Evolutionary conservation across 1,140 invertebrate species (phyloP), one percentile per base, ranked within the genome.

Genomic region (Panagrolaimus sp.): DNA sequence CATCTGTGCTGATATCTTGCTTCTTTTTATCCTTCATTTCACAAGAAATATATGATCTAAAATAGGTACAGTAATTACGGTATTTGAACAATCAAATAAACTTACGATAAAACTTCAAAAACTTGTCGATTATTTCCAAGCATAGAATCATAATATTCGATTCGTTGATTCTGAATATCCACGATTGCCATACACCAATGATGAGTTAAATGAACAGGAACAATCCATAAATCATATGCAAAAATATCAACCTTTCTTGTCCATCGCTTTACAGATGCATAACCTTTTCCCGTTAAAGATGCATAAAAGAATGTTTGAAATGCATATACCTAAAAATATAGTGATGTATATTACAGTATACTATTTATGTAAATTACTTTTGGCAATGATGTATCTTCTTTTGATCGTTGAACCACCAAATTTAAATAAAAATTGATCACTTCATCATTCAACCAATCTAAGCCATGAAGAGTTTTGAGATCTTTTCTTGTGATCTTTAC

Each of bases 141-240:
- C 91, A 98, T 93, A 62, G 92, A 95, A 84, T 98, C 95, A 76
- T 91, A 95, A 84, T 96, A 98, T 28, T 86, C 83, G 7, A 96
- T 89, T 0, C 84, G 86, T 81, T 91, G 90, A 43, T 89, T 85
- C 15, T 88, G 86, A 75, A 96, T 89, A 83, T 96, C 89, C 0
- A 96, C 88, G n/a, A 93, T 87, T 17, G 91, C 90, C 85, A 98
- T 87, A 84, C 93, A 96, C 96, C 96, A 99, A 85, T 98, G 96
- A 70, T 95, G 89, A 1, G 90, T 90, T 26, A 96, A 85, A 86
- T 98, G 95, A 38, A 98, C 89, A 0, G 96, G 95, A 17, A 97
- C 88, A 7, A 95, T 85, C 24, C 96, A 84, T 12, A 94, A 83
- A 78, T 94, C 90, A 76, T 90, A 86, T 1, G 88, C 83, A 84